Evolutionary conservation across 2,797 vertebrate genomes (phyloP).

Genomic region (Cirrhinus molitorella): DNA sequence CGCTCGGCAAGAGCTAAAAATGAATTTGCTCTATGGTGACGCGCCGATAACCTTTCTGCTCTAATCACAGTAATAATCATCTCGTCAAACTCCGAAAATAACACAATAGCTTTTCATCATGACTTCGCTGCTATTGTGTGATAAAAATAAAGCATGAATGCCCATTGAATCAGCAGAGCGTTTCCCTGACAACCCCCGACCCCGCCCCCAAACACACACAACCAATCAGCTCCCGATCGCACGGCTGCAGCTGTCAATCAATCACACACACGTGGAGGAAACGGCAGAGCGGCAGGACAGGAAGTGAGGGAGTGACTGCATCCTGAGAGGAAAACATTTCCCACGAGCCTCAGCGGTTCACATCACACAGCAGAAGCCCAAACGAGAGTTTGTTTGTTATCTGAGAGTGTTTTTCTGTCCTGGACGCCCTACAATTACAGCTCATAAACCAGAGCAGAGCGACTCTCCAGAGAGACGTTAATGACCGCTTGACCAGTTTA

Average conservation of each 20-base stretch:
- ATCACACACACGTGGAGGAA: background rate
- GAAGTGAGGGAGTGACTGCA: background rate
- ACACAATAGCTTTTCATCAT: background rate
- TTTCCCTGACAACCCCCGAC: conserved; percentile 10
- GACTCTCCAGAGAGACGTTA: background rate
- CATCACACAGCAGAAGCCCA: background rate
- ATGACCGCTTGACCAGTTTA: background rate
- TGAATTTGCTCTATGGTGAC: background rate
- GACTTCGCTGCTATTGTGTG: conserved; percentile 13
- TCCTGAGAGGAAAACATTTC: background rate
- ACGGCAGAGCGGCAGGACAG: background rate
- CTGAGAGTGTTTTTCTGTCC: background rate
- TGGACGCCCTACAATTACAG: background rate
- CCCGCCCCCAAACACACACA: conserved; percentile 27
- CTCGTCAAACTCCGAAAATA: background rate
- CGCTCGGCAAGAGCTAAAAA: background rate
- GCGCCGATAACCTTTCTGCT: conserved; percentile 17
- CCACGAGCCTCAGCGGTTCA: background rate
- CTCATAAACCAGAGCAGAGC: background rate
- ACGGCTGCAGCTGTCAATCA: background rate
- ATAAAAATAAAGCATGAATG: conserved; percentile 26
- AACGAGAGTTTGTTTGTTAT: conserved; percentile 38
- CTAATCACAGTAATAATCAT: conserved; percentile 8
- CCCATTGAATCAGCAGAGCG: background rate
- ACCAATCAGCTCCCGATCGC: background rate